Percentiles rank a stretch among this genome's conserved stretches.
These are phyloP conservation scores for Eupithecia tripunctaria DNA, from an alignment of 2,888 invertebrate species.

Conservation along the genomic window DNA sequence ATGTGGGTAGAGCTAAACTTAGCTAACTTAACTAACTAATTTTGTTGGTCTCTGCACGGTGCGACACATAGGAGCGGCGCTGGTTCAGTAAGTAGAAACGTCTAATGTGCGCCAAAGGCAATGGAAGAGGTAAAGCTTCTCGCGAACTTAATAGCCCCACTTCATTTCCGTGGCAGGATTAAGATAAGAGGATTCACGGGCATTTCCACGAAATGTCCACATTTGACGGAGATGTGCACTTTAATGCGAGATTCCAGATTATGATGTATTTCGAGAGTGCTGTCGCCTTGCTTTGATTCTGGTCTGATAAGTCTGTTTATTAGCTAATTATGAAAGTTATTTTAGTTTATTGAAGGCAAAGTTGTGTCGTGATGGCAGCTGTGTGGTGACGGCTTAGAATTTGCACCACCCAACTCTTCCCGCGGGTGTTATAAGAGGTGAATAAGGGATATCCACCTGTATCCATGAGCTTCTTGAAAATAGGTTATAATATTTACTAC, in stretches of 20 bases:
- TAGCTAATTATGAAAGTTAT: not conserved
- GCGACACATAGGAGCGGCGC: too few species aligned
- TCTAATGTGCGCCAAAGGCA: not conserved
- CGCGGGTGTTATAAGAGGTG: too few species aligned
- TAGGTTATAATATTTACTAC: too few species aligned
- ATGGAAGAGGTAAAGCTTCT: not conserved
- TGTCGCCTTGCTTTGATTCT: not conserved
- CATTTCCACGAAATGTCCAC: conserved; percentile 73
- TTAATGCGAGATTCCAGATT: conserved; percentile 39
- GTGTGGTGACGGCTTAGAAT: too few species aligned
- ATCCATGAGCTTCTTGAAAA: too few species aligned
- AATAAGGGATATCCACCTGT: too few species aligned
- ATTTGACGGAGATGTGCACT: conserved; percentile 54
- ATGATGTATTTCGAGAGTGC: conserved; percentile 29
- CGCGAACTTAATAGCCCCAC: conserved; percentile 54
- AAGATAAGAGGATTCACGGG: conserved; percentile 80
- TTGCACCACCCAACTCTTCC: too few species aligned
- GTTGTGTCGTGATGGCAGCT: too few species aligned
- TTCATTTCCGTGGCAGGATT: conserved; percentile 68
- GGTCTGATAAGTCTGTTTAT: not conserved
- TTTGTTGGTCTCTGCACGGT: too few species aligned
- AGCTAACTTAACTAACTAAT: too few species aligned
- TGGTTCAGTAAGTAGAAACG: too few species aligned
- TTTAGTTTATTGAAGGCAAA: not conserved
- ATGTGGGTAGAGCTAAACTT: too few species aligned